Evolutionary conservation across 2,113 vertebrate genomes (phyloP).

Genomic region (Nipponia nippon): DNA sequence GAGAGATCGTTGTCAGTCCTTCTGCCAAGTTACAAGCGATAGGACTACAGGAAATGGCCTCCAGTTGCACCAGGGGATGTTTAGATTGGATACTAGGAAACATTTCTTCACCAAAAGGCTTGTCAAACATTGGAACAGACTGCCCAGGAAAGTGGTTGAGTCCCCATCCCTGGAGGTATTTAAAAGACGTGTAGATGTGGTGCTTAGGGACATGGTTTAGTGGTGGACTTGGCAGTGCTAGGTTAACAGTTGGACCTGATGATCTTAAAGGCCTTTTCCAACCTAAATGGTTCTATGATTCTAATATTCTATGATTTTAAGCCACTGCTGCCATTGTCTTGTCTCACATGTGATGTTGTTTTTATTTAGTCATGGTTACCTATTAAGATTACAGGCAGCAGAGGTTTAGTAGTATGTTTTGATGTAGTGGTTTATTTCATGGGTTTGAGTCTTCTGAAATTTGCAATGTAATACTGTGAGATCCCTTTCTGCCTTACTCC

Average conservation of each 20-base stretch:
- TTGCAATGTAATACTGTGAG: neutral
- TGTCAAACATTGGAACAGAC: neutral
- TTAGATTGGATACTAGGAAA: too few relatives aligned
- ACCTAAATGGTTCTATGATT: neutral
- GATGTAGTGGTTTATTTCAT: neutral
- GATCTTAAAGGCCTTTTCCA: neutral
- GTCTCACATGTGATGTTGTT: neutral
- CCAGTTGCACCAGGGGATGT: too few relatives aligned
- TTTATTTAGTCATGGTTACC: neutral
- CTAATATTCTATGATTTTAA: neutral
- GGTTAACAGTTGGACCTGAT: accelerated
- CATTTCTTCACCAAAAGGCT: neutral
- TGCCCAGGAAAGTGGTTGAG: neutral
- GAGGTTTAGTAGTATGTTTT: neutral
- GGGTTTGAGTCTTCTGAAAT: neutral
- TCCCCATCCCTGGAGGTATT: neutral
- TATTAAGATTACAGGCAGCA: neutral
- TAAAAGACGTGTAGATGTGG: neutral
- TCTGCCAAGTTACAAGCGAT: too few relatives aligned
- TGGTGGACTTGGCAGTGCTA: neutral
- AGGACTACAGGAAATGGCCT: too few relatives aligned
- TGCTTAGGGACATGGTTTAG: neutral
- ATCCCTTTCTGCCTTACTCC: neutral
- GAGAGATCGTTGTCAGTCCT: too few relatives aligned
- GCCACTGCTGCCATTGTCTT: neutral